phyloP scores from a whole-genome alignment of 2,888 invertebrate genomes.

The Andrena fulva region DNA sequence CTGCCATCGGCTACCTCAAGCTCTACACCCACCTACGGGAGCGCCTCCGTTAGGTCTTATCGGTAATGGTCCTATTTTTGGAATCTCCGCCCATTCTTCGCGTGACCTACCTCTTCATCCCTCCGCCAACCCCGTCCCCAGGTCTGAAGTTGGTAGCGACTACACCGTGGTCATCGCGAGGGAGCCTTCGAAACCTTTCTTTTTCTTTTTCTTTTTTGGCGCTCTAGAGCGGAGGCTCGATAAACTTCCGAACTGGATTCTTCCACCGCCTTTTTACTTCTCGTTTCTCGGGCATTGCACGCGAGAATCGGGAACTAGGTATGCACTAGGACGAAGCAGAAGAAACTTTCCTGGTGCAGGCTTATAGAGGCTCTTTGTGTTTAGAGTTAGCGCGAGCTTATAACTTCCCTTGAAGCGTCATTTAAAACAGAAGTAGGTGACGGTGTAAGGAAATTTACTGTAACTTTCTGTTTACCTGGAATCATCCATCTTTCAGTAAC shows the following conservation, averaged over 20 bases:
- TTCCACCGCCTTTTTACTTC: too few species aligned
- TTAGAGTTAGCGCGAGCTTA: too few species aligned
- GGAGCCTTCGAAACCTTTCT: conserved; percentile 5
- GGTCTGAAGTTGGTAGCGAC: conserved; percentile 32
- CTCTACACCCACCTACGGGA: conserved; percentile 68
- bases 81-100: conserved; percentile 84
- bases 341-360: too few species aligned
- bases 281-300: too few species aligned
- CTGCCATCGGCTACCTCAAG: conserved; percentile 79
- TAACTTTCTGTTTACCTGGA: too few species aligned
- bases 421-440: too few species aligned
- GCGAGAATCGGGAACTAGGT: too few species aligned
- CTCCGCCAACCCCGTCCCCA: conserved; percentile 5
- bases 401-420: too few species aligned
- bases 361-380: too few species aligned
- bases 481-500: background rate
- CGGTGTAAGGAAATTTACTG: too few species aligned
- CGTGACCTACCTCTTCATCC: conserved; percentile 79
- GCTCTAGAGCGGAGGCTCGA: background rate
- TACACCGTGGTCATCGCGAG: conserved; percentile 28
- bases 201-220: too few species aligned
- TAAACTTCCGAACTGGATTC: background rate
- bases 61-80: conserved; percentile 84
- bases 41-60: conserved; percentile 81
- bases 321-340: too few species aligned